Evolutionary conservation across 2,888 invertebrate genomes (phyloP), one percentile per base, ranked within the genome.

Genomic region (Ennomos fuscantarius): DNA sequence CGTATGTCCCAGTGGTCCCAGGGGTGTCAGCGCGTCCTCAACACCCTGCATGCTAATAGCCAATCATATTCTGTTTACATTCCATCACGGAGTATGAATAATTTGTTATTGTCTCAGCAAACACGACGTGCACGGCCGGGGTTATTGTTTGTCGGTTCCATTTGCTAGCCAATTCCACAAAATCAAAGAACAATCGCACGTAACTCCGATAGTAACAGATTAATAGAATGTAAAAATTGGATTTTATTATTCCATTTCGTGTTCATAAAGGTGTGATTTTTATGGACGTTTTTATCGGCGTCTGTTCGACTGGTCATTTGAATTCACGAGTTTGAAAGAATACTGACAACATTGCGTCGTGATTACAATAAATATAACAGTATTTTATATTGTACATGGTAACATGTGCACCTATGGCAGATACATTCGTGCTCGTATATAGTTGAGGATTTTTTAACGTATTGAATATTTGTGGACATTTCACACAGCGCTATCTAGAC

Each of bases 41-140:
- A 80, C 84, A 78, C 84, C 86, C 85, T 74, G 78, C 87, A 88
- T 87, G 87, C 82, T 90, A 89, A 91, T 89, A 90, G 84, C 90
- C 92, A 92, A 92, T 92, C 91, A 92, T 89, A 89, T 89, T 90
- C 88, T 92, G 92, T 92, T 91, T 92, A 90, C 90, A 91, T 92
- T 92, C 87, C 91, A 92, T 92, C 91, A 87, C 77, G 74, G 86
- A 82, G 86, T 86, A 90, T 92, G 92, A 91, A 92, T 92, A 90
- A 92, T 92, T 90, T 88, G 90, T 87, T 91, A 89, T 90, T 89
- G 89, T 90, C 89, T 87, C 79, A 69, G 81, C 85, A 89, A 89
- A 90, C 86, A 88, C 74, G 78, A 76, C 74, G 77, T 73, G 69
- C 70, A 83, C 39, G 36, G 86, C 86, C 85, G 86, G 85, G 82